Evolutionary conservation across 2,888 invertebrate species (phyloP).

Genomic region (Catocala fraxini): DNA sequence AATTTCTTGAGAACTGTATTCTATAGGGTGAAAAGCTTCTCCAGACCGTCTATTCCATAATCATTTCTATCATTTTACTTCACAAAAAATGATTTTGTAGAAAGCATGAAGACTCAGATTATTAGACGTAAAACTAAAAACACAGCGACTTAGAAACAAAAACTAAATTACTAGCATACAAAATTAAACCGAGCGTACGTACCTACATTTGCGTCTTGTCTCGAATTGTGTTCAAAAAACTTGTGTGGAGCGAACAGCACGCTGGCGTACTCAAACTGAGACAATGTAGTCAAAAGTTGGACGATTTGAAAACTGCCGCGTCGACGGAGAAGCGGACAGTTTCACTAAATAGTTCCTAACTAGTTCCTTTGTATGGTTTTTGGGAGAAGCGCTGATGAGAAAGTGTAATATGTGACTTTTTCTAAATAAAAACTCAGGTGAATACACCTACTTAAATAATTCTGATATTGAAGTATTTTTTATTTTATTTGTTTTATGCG

Average conservation of each 20-base stretch:
- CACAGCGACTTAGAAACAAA: neutral
- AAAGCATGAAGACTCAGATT: no score
- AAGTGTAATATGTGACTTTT: no score
- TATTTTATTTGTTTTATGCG: no score
- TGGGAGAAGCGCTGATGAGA: neutral
- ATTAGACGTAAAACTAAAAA: neutral
- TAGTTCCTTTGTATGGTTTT: constrained; percentile 18
- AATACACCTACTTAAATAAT: no score
- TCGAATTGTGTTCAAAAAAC: constrained; percentile 12
- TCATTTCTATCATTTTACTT: no score
- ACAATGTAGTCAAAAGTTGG: constrained; percentile 40
- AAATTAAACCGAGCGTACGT: constrained; percentile 6
- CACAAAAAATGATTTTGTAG: no score
- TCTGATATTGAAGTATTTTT: no score
- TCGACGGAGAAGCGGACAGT: constrained; percentile 7
- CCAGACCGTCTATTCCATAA: no score
- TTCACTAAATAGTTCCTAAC: constrained; percentile 27
- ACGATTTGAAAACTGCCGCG: constrained; percentile 31
- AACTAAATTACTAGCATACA: neutral
- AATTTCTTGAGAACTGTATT: no score
- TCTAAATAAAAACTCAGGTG: no score
- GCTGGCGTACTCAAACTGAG: constrained; percentile 14
- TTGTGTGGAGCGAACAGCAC: neutral
- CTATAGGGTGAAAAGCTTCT: no score
- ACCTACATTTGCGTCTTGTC: neutral